Percentiles rank a stretch among this genome's conserved stretches.
Evolutionary conservation across 2,113 vertebrate genomes (phyloP).

Genomic region (Gorsachius goisagi): DNA sequence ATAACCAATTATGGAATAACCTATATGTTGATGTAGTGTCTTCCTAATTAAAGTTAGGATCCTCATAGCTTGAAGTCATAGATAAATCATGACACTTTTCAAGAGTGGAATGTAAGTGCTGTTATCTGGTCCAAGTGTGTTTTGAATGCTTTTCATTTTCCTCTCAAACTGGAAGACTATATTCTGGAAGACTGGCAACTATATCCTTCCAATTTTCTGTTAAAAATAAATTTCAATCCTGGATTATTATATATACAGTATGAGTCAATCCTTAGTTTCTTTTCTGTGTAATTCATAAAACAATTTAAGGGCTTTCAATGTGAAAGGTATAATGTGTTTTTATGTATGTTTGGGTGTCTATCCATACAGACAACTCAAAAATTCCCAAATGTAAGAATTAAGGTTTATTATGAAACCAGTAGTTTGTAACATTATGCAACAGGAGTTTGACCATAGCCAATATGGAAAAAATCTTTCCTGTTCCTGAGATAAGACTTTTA

Average conservation of each 20-base stretch:
- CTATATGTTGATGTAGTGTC: rapidly evolving
- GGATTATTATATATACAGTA: rapidly evolving
- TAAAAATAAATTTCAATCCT: background rate
- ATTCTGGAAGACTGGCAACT: background rate
- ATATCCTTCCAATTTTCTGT: background rate
- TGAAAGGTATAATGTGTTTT: background rate
- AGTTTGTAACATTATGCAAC: background rate
- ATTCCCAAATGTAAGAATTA: background rate
- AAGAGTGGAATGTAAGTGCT: background rate
- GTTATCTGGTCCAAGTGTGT: background rate
- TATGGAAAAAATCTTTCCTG: background rate
- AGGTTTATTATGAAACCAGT: background rate
- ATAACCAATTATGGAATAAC: rapidly evolving
- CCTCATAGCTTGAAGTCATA: background rate
- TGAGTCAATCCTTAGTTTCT: background rate
- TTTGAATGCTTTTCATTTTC: background rate
- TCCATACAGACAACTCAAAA: background rate
- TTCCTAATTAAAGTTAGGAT: background rate
- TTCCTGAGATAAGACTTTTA: background rate
- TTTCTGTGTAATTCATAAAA: background rate
- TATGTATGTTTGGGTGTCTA: background rate
- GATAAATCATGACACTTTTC: background rate
- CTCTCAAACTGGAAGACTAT: background rate
- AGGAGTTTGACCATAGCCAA: background rate
- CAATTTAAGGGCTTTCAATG: background rate